Base-by-base conservation (phyloP, 2,113 vertebrate species). In the Salvelinus alpinus region DNA sequence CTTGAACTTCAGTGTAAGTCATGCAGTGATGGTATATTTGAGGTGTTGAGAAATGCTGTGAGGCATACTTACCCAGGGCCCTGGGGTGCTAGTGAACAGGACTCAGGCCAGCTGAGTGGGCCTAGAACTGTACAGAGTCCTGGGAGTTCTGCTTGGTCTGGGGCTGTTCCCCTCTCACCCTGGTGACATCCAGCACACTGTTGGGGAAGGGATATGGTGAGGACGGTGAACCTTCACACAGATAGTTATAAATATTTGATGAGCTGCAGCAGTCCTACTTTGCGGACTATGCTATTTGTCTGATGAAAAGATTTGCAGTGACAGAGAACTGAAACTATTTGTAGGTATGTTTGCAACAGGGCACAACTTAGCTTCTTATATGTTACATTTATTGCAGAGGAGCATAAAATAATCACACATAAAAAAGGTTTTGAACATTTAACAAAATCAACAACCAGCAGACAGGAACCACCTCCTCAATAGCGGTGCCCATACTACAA, bases 121-220 rank as follows among this genome's bases (percentile, higher is more conserved):
- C 25, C 51, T 22, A 70, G 57, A 22, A n/a, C 9, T 27, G 18
- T 47, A 18, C 48, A 29, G 48, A 24, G 27, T 75, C 67, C 20
- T 68, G 77, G 25, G 47, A 47, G 72, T 5, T 69, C 29, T 80
- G 75, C 2, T 72, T 72, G 74, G 25, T 4, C 65, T 47, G 48
- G 47, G 8, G 8, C 54, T 57, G 77, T 68, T 75, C 44, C 48
- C 38, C 20, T 20, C 78, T 78, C 51, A 71, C 64, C 9, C 83
- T 78, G 38, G 31, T 77, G 69, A 78, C 44, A 48, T 73, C 72
- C 13, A 57, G 79, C 67, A 85, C 76, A 76, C 70, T 68, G 79
- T 65, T 60, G 74, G 79, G 75, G 78, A 79, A 65, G 9, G 5
- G 57, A 24, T 14, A 31, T 44, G 57, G 57, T 4, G 59, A 70